phyloP scores from a whole-genome alignment of 2,797 vertebrate genomes.

The Gallinago solitaria region DNA sequence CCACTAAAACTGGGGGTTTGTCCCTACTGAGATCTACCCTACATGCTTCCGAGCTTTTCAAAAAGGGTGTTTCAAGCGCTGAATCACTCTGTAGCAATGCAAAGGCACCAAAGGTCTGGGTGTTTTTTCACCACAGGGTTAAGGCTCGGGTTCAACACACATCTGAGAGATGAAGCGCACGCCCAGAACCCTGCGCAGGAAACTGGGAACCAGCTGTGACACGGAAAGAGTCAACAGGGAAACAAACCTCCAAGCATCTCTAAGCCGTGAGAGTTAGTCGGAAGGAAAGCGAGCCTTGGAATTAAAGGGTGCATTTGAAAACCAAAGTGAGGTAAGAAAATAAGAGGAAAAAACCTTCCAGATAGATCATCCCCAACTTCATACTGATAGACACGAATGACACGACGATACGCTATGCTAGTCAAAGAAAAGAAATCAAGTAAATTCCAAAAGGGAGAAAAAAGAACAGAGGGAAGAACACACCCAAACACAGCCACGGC shows the following conservation, averaged over 20 bases:
- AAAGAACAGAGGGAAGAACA: constrained; percentile 54
- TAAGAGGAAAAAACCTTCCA: constrained; percentile 92
- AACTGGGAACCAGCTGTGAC: constrained; percentile 35
- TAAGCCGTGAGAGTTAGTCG: constrained; percentile 83
- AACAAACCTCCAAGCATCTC: constrained; percentile 65
- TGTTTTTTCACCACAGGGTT: constrained; percentile 46
- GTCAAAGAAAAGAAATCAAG: constrained; percentile 84
- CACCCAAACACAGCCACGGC: constrained; percentile 9
- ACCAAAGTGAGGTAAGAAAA: constrained; percentile 81
- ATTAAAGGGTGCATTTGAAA: constrained; percentile 79
- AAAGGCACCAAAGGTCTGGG: neutral
- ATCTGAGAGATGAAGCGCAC: constrained; percentile 19
- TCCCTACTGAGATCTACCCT: neutral
- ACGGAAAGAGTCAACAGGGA: constrained; percentile 15
- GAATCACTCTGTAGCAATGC: constrained; percentile 47
- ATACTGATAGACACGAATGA: constrained; percentile 98
- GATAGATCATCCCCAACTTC: constrained; percentile 99
- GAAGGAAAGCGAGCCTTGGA: constrained; percentile 81
- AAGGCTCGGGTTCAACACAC: constrained; percentile 39
- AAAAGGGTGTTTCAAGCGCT: constrained; percentile 5
- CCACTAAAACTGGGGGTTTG: neutral
- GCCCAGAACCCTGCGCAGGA: constrained; percentile 23
- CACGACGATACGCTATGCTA: constrained; percentile 97
- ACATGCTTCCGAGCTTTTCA: neutral
- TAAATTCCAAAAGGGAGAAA: constrained; percentile 73